A percentile compares a stretch with the other conserved stretches of the same genome.
Evolutionary conservation across 2,797 vertebrate species (phyloP).

Genomic region (Sandelia bainsii): DNA sequence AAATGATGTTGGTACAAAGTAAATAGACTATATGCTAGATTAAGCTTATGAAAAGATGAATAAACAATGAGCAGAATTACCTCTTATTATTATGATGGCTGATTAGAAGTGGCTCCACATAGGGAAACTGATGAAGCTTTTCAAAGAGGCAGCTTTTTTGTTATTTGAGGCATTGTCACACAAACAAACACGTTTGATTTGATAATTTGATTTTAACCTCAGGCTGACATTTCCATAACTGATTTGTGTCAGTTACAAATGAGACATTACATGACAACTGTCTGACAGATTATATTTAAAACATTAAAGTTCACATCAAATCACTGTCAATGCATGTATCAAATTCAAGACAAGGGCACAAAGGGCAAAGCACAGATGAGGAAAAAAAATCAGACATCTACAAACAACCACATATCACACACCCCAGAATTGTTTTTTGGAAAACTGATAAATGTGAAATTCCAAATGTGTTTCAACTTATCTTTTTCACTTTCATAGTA

Average conservation of each 20-base stretch:
- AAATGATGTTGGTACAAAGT: too few relatives aligned
- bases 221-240: background rate
- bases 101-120: background rate
- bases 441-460: conserved; percentile 12
- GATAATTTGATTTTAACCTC: background rate
- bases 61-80: background rate
- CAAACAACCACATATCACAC: background rate
- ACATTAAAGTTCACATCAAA: background rate
- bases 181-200: background rate
- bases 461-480: background rate
- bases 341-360: background rate
- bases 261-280: background rate
- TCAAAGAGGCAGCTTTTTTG: background rate
- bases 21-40: background rate
- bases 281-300: background rate
- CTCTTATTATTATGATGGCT: conserved; percentile 6
- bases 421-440: background rate
- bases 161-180: background rate
- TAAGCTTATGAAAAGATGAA: background rate
- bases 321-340: background rate
- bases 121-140: background rate
- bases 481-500: too few relatives aligned
- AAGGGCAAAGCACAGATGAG: background rate
- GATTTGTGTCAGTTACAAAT: background rate
- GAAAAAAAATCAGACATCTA: background rate